A percentile compares a stretch with the other conserved stretches of the same genome.
Conservation (phyloP, 1,140 invertebrate genomes). For the Eriocheir sinensis region DNA sequence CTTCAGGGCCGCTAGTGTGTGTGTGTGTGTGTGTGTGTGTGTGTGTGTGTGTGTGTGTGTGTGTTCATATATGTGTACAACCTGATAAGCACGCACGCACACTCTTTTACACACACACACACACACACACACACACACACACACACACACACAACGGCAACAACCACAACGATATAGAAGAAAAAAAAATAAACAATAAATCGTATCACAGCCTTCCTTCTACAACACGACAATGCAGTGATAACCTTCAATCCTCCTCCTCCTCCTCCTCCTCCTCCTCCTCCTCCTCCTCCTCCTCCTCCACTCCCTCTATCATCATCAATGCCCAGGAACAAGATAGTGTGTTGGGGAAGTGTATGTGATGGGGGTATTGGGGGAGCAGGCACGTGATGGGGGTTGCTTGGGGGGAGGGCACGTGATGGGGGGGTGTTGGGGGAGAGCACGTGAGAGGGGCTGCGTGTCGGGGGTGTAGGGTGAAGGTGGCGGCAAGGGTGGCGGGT, state of each 20-base stretch:
- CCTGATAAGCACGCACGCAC: neutral
- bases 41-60: neutral
- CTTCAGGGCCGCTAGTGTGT: neutral
- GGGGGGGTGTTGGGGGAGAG: neutral
- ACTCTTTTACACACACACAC: neutral
- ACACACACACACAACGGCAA: neutral
- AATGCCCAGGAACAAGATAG: neutral
- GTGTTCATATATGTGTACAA: too few species aligned
- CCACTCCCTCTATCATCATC: neutral
- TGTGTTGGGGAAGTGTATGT: neutral
- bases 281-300: neutral
- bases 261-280: neutral
- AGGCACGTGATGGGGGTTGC: too few species aligned
- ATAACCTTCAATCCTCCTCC: neutral
- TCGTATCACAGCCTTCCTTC: too few species aligned
- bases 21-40: neutral
- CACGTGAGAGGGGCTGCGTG: too few species aligned
- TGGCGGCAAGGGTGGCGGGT: neutral
- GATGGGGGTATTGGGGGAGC: too few species aligned
- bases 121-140: constrained; percentile 19
- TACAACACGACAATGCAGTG: neutral
- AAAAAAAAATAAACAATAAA: neutral
- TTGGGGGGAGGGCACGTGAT: neutral
- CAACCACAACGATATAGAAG: neutral
- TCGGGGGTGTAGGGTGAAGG: neutral